Base-by-base conservation (phyloP, 2,888 invertebrate genomes). In the Megastigmus dorsalis region DNA sequence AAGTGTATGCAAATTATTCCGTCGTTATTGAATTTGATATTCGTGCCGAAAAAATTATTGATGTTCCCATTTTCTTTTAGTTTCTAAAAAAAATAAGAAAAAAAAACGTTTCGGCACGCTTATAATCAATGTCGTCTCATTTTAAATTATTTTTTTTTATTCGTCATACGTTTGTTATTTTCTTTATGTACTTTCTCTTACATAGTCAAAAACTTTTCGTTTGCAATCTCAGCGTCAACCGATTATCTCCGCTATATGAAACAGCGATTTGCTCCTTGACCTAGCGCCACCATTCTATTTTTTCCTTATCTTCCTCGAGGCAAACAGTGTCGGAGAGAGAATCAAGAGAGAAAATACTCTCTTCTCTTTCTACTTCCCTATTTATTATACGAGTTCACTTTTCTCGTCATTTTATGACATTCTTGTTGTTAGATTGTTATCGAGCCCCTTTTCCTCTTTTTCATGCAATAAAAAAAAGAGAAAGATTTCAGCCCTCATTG, bases 381-480 rank as follows among this genome's bases (percentile, higher is more conserved):
- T 50, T 76, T 74, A 54, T 68, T 76, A 43, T 36, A 62, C 54
- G 26, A 59, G 71, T 65, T 20, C 36, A 33, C 76, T 55, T 57
- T 38, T 70, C 74, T 76, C 75, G 73, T 75, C 65, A 79, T 77
- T 79, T 18, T 20, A 52, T 62, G 62, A 45, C 36, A 4, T 45
- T 41, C 10, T 45, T 23, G n/a, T 41, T 60, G 23, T 33, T 36
- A n/a, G n/a, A 66, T 65, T 80, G 80, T 78, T 77, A 76, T 81
- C 79, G 78, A 79, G 80, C 80, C 74, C 78, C 28, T 18, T 63
- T n/a, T 41, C 20, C 2, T 20, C 43, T 30, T n/a, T 26, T 70
- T 41, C 23, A 20, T 60, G 9, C 45, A 23, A 30, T 41, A 60
- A 66, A 69, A 60, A n/a, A 30, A 65, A 65, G 45, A 74, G 69